Conservation (phyloP, 92 coral and sea anemone species). For the Actinostola sp. region DNA sequence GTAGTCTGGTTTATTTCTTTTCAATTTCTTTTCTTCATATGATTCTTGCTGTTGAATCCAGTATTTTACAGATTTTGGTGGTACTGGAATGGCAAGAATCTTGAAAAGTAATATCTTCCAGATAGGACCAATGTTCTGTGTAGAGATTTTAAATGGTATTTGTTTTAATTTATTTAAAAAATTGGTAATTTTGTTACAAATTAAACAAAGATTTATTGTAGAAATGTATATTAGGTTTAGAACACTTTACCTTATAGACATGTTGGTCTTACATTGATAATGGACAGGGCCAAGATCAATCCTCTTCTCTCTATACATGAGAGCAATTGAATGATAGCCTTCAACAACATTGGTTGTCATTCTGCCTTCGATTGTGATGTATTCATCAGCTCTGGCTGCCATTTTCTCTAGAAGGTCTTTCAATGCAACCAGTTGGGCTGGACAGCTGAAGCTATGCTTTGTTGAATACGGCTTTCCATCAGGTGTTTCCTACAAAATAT, state of each 20-base stretch:
- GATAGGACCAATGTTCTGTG: constrained; percentile 40
- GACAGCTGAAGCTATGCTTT: constrained; percentile 38
- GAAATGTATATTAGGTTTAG: too few species aligned
- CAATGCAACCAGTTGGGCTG: constrained; percentile 41
- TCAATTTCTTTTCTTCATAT: constrained; percentile 25
- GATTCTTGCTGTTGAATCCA: constrained; percentile 39
- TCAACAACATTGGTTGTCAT: constrained; percentile 30
- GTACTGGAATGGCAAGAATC: constrained; percentile 28
- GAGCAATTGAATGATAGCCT: constrained; percentile 37
- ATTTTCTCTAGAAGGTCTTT: constrained; percentile 36
- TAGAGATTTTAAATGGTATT: too few species aligned
- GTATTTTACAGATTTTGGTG: constrained; percentile 23
- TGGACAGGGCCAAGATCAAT: constrained; percentile 17
- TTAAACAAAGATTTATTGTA: too few species aligned
- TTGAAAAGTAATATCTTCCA: constrained; percentile 34
- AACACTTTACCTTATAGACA: constrained; percentile 36
- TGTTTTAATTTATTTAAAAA: background rate
- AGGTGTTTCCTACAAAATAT: constrained; percentile 10
- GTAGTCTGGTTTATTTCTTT: constrained; percentile 29
- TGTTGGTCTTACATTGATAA: constrained; percentile 35
- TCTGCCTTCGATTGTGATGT: constrained; percentile 20
- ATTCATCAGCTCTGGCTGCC: constrained; percentile 47
- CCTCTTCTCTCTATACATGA: constrained; percentile 43
- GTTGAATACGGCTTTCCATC: constrained; percentile 36
- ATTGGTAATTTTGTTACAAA: too few species aligned